phyloP scores from a whole-genome alignment of 2,797 vertebrate species.

The Gallirallus australis region DNA sequence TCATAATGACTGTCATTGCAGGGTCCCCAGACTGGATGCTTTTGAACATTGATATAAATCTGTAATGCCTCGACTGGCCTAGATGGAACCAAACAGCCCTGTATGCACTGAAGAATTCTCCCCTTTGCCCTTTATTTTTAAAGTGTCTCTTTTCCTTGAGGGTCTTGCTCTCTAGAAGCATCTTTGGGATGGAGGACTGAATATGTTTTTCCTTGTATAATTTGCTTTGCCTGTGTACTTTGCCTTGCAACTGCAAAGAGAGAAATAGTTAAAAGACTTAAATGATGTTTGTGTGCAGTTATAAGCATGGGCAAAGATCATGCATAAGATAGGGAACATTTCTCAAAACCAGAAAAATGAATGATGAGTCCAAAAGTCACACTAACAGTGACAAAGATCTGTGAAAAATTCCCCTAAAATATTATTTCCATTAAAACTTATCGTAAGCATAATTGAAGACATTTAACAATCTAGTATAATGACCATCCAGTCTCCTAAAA shows the following conservation, averaged over 20 bases:
- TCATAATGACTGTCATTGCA: not conserved
- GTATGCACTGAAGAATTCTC: not conserved
- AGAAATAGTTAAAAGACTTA: not conserved
- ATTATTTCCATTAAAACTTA: slow-evolving; percentile 11
- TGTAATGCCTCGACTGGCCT: not conserved
- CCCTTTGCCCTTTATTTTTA: not conserved
- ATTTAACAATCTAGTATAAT: not conserved
- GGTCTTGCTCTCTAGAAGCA: not conserved
- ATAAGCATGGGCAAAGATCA: not conserved
- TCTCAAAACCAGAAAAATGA: not conserved
- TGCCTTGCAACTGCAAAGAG: not conserved
- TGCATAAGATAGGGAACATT: not conserved
- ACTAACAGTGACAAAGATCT: not conserved
- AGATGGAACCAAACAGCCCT: not conserved
- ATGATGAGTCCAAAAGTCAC: not conserved
- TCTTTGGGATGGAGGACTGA: not conserved
- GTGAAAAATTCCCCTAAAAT: not conserved
- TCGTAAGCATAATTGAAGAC: not conserved
- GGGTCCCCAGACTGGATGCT: accelerated
- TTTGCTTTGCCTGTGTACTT: not conserved
- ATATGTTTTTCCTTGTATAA: not conserved
- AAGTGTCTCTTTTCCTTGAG: not conserved
- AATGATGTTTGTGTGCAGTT: not conserved
- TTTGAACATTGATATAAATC: not conserved
- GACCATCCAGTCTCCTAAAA: slow-evolving; percentile 16